A percentile compares a stretch with the other conserved stretches of the same genome.
Conservation (phyloP, 2,113 vertebrate species). For the Ceratotherium simum region DNA sequence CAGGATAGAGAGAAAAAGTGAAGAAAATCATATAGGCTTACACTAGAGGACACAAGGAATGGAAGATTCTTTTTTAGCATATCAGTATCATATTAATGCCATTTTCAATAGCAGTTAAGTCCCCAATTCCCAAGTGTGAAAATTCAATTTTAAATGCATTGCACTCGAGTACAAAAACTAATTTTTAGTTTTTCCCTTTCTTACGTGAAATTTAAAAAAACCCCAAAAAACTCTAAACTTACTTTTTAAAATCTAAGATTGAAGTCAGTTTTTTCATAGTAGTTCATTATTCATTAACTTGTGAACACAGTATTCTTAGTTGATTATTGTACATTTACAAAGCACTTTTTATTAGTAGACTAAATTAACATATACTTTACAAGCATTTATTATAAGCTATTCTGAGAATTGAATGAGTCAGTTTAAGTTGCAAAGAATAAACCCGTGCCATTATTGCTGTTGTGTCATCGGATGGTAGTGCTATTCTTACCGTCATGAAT, state of each 20-base stretch:
- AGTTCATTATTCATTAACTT: conserved; percentile 60
- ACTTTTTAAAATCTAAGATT: conserved; percentile 56
- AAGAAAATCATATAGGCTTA: neutral
- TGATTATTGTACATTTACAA: conserved; percentile 39
- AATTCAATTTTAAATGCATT: conserved; percentile 68
- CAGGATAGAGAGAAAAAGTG: neutral
- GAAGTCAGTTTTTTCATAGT: conserved; percentile 43
- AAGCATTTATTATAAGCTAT: conserved; percentile 70
- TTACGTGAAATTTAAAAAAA: neutral
- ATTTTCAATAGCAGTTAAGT: conserved; percentile 46
- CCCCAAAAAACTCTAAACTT: neutral
- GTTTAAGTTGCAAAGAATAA: conserved; percentile 60
- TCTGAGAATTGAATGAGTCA: conserved; percentile 69
- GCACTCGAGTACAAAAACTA: conserved; percentile 47
- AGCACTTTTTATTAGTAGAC: conserved; percentile 38
- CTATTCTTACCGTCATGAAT: conserved; percentile 55
- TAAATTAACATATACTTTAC: conserved; percentile 63
- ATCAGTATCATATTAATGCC: conserved; percentile 57
- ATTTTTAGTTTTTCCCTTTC: conserved; percentile 58
- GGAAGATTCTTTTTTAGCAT: conserved; percentile 42
- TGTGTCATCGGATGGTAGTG: conserved; percentile 25
- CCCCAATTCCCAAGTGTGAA: conserved; percentile 42
- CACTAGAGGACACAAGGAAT: neutral
- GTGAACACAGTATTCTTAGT: conserved; percentile 32
- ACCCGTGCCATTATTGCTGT: conserved; percentile 13